Evolutionary conservation across 1,140 invertebrate genomes (phyloP), one percentile per base, ranked within the genome.

Genomic region (Drosophila sulfurigaster): DNA sequence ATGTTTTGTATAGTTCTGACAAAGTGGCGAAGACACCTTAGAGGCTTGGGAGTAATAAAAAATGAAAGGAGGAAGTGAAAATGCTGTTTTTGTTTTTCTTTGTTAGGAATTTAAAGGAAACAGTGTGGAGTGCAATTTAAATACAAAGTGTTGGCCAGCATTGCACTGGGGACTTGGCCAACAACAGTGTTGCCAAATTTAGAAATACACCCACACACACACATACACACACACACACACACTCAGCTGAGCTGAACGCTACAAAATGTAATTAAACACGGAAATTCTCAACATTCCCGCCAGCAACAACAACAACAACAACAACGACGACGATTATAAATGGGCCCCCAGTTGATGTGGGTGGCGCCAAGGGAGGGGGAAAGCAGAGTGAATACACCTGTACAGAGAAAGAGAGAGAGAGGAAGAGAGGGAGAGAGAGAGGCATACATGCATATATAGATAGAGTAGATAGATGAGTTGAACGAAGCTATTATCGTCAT

Each of bases 261-360:
- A 32, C 32, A 16, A 62, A 79, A 62, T 68, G 75, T 78, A 74
- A 80, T 80, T 80, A 78, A 72, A 75, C 63, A 63, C 60, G 78
- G 60, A 73, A 81, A 75, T 66, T 52, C 46, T 70, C 48, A 35
- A 60, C 46, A 45, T 56, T 66, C 38, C 45, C 48, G 15, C 54
- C 30, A 68, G 67, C 56, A 35, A 38, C 43, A 41, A 30, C 3
- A 25, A 4, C 20, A 25, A 4, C 20, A 25, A 25, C 20, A 25
- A 25, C 20, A 4, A 25, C 20, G 20, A 25, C 20, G 20, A 25
- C 20, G 20, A 51, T 64, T 51, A 41, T 30, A 65, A 49, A 74
- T 67, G 51, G 45, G 20, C 20, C 20, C 20, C 20, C 20, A 8
- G 58, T 15, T 48, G 28, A 10, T 65, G 41, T 41, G 51, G 38